These are phyloP conservation scores for Aurelia aurita complex sp. Pacific DNA, from an alignment of 30 jellyfish, hydroid and myxozoan genomes.

Conservation along the genomic window DNA sequence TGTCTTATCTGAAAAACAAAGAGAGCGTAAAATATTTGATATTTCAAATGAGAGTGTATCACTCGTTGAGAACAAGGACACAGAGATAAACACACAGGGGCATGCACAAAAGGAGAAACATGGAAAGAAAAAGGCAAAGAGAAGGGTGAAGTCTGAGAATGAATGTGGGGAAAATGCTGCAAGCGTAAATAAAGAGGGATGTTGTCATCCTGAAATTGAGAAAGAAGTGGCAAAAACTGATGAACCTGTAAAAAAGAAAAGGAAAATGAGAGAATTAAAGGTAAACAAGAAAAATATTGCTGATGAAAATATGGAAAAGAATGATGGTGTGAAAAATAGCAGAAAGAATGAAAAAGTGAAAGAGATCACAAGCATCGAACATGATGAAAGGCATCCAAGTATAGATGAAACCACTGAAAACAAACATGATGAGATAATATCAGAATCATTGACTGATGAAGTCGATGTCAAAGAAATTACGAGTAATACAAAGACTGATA, in stretches of 20 bases:
- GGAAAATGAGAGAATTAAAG: background rate
- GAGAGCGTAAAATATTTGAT: background rate
- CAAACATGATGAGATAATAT: background rate
- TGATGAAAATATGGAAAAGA: slow-evolving; percentile 1
- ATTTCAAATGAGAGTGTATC: too few species aligned
- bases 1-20: background rate
- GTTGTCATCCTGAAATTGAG: background rate
- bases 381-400: background rate
- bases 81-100: background rate
- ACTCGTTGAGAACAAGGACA: slow-evolving; percentile 7
- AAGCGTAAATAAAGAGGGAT: background rate
- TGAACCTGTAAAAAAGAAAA: background rate
- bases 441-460: background rate
- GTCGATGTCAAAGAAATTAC: background rate
- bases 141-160: background rate
- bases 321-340: background rate
- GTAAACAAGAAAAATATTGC: background rate
- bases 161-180: background rate
- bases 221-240: slow-evolving; percentile 18
- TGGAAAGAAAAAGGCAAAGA: slow-evolving; percentile 9
- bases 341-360: background rate
- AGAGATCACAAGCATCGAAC: background rate
- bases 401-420: background rate
- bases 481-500: background rate
- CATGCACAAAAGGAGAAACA: background rate